These are phyloP conservation scores for Hippoglossus stenolepis DNA, from an alignment of 2,113 vertebrate genomes.

Conservation along the genomic window DNA sequence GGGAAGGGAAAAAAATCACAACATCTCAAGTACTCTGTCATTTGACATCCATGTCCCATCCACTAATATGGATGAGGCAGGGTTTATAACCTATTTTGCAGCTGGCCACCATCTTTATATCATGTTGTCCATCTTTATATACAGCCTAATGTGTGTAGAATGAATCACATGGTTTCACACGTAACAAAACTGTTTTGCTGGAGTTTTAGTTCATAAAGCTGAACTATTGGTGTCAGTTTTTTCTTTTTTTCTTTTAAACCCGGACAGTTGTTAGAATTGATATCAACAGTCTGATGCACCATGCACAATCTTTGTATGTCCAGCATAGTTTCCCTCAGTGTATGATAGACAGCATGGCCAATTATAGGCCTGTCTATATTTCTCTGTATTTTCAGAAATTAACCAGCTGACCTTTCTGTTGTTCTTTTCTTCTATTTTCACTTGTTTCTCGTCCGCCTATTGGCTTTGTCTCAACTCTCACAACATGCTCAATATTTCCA, in stretches of 20 bases:
- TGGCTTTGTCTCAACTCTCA: constrained; percentile 26
- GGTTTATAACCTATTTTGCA: no score
- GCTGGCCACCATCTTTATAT: no score
- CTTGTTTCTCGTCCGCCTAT: neutral
- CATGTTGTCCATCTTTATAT: no score
- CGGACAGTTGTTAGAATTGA: no score
- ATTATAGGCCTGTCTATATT: constrained; percentile 12
- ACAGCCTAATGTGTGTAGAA: neutral
- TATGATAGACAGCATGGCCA: constrained; percentile 13
- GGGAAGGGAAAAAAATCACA: no score
- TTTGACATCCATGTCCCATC: no score
- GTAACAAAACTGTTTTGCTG: neutral
- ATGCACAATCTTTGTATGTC: neutral
- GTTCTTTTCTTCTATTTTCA: constrained; percentile 13
- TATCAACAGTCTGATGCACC: neutral
- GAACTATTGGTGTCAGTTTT: no score
- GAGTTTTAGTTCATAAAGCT: no score
- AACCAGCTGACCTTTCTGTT: constrained; percentile 22
- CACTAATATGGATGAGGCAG: no score
- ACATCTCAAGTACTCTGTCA: no score
- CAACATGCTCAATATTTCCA: constrained; percentile 1
- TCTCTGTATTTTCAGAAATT: constrained; percentile 23
- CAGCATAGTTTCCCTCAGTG: neutral
- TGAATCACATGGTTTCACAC: neutral
- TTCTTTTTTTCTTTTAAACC: neutral